Conservation (phyloP, 2,113 vertebrate genomes). For the Carettochelys insculpta region DNA sequence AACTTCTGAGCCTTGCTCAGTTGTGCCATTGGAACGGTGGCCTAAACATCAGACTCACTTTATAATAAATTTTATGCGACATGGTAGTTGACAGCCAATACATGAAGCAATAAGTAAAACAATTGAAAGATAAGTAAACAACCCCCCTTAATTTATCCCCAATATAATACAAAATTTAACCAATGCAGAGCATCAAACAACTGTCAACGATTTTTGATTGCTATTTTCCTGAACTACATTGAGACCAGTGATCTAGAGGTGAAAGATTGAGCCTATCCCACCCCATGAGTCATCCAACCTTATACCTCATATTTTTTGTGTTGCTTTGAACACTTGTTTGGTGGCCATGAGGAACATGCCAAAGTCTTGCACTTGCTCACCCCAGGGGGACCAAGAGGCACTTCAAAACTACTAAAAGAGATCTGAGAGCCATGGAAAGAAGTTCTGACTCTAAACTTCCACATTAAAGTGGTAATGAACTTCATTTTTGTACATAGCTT, state of each 20-base stretch:
- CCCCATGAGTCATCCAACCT: neutral
- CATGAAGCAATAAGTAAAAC: conserved; percentile 49
- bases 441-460: conserved; percentile 59
- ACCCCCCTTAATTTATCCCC: conserved; percentile 37
- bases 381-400: neutral
- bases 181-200: conserved; percentile 28
- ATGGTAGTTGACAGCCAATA: conserved; percentile 14
- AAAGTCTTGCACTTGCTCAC: neutral
- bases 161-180: neutral
- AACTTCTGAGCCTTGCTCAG: neutral
- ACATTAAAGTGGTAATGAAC: conserved; percentile 48
- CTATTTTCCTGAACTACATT: neutral
- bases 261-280: neutral
- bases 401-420: conserved; percentile 47
- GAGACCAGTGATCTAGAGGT: neutral
- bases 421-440: conserved; percentile 64
- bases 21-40: neutral
- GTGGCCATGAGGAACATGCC: neutral
- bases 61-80: neutral
- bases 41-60: neutral
- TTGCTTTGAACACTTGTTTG: conserved; percentile 1
- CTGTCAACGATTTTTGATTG: conserved; percentile 38
- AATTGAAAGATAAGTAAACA: conserved; percentile 60
- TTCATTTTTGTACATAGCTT: conserved; percentile 57
- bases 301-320: neutral